Evolutionary conservation across 2,888 invertebrate species (phyloP).

Genomic region (Sinopyrophorus schimmeli): DNA sequence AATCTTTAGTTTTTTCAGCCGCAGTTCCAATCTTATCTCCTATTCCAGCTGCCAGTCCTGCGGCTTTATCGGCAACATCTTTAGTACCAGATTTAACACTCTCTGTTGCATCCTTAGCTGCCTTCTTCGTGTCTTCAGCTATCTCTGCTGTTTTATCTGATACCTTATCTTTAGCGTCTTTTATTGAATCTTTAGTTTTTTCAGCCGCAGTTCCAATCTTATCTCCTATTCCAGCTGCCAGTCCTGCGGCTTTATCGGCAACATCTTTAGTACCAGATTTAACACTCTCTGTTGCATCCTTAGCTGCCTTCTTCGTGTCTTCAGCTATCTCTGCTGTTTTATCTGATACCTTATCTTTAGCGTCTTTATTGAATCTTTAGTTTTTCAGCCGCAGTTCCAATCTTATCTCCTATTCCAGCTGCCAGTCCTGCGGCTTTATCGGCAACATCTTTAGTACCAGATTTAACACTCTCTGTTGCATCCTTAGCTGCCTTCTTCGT

Average conservation of each 20-base stretch:
- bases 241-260: background rate
- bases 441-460: conserved; percentile 8
- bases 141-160: background rate
- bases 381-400: background rate
- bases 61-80: background rate
- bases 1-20: too few relatives aligned
- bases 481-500: conserved; percentile 6
- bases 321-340: background rate
- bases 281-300: background rate
- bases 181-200: too few relatives aligned
- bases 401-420: conserved; percentile 15
- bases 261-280: background rate
- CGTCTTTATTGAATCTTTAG: background rate
- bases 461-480: background rate
- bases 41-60: too few relatives aligned
- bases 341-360: background rate
- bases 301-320: background rate
- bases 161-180: too few relatives aligned
- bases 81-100: background rate
- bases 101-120: background rate
- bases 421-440: conserved; percentile 19
- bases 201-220: too few relatives aligned
- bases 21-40: too few relatives aligned
- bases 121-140: background rate
- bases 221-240: background rate